These are phyloP conservation scores for Onchidella celtica DNA, from an alignment of 2,888 invertebrate genomes.

Conservation along the genomic window DNA sequence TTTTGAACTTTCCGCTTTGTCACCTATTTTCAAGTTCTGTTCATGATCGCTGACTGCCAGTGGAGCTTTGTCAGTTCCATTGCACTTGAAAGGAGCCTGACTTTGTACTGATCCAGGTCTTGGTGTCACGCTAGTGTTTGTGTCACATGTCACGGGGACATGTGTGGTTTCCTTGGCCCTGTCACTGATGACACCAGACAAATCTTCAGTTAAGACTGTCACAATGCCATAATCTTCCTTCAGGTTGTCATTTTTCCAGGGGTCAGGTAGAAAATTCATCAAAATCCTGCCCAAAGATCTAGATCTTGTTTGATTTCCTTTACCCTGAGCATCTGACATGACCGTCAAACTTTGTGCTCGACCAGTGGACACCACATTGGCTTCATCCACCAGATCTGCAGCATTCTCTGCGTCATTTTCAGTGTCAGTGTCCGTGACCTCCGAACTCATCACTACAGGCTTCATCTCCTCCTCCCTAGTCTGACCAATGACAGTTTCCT, in stretches of 20 bases:
- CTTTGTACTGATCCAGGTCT: neutral
- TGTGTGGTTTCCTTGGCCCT: no score
- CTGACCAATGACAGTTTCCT: neutral
- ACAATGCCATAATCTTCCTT: conserved; percentile 7
- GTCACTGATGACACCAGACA: neutral
- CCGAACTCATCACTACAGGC: neutral
- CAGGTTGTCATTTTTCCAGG: conserved; percentile 9
- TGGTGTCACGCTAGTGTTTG: neutral
- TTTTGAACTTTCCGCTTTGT: neutral
- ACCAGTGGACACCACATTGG: no score
- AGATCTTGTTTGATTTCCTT: no score
- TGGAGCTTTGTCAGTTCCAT: neutral
- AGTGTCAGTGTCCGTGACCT: neutral
- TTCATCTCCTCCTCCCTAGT: neutral
- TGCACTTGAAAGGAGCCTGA: neutral
- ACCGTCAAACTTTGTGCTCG: neutral
- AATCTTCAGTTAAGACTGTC: neutral
- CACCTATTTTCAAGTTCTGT: neutral
- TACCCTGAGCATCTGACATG: neutral
- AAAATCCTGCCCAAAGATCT: neutral
- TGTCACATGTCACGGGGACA: no score
- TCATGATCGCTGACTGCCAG: neutral
- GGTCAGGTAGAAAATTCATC: neutral
- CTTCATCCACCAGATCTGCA: no score
- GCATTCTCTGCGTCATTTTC: neutral